Evolutionary conservation across 2,888 invertebrate genomes (phyloP).

Genomic region (Polydrusus pterygomalis): DNA sequence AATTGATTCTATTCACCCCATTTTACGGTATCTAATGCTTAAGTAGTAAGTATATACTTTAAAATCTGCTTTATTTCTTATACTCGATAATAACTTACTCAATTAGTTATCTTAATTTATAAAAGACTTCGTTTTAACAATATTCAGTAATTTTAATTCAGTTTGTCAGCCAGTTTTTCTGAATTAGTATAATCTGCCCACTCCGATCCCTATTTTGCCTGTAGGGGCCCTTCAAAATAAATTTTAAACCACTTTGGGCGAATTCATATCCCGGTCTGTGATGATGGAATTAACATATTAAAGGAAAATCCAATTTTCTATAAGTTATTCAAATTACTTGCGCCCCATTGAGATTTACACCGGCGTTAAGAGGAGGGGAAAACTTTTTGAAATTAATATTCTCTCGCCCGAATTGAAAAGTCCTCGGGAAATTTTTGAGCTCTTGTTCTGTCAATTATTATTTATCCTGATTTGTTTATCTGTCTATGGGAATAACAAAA

Average conservation of each 20-base stretch:
- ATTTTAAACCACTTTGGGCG: slow-evolving; percentile 4
- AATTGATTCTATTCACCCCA: no score
- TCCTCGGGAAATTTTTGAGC: not conserved
- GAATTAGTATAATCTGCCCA: slow-evolving; percentile 1
- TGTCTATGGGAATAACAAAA: not conserved
- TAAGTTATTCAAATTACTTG: slow-evolving; percentile 24
- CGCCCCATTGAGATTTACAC: slow-evolving; percentile 20
- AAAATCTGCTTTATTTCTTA: no score
- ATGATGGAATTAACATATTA: slow-evolving; percentile 21
- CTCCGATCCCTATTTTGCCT: slow-evolving; percentile 4
- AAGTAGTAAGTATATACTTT: no score
- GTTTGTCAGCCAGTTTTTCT: not conserved
- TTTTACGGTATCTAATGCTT: no score
- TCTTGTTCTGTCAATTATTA: not conserved
- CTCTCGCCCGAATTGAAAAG: not conserved
- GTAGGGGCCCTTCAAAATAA: slow-evolving; percentile 6
- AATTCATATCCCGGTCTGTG: slow-evolving; percentile 10
- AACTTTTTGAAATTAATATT: slow-evolving; percentile 19
- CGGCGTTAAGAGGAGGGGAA: slow-evolving; percentile 15
- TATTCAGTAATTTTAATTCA: not conserved
- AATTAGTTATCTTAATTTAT: no score
- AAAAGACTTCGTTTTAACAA: not conserved
- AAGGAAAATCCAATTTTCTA: slow-evolving; percentile 22
- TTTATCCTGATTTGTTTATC: not conserved
- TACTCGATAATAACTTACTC: no score